These are phyloP conservation scores for Abrostola triplasia DNA, from an alignment of 2,888 invertebrate genomes.

Conservation along the genomic window DNA sequence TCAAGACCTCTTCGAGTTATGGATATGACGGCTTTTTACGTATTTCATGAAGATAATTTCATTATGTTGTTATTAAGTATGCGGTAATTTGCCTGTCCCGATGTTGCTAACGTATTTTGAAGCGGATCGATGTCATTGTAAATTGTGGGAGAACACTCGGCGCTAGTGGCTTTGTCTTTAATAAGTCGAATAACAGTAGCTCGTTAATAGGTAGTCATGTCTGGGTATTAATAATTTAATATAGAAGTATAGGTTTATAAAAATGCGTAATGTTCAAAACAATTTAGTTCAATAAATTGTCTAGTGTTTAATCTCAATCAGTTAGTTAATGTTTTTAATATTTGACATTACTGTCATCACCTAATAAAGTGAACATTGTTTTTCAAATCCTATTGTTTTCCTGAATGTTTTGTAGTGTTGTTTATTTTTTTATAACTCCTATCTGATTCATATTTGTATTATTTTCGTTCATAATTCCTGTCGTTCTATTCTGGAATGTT, in stretches of 20 bases:
- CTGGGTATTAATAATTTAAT: neutral
- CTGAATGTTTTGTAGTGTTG: constrained; percentile 4
- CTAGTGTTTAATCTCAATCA: constrained; percentile 13
- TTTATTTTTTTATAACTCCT: too few species aligned
- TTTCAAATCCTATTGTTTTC: neutral
- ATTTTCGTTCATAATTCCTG: too few species aligned
- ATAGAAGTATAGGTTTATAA: neutral
- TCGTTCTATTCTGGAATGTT: too few species aligned
- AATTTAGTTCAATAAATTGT: constrained; percentile 26
- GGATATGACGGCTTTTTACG: constrained; percentile 76
- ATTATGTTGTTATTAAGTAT: constrained; percentile 58
- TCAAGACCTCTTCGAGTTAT: constrained; percentile 67
- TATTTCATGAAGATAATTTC: constrained; percentile 71
- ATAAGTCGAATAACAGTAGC: constrained; percentile 23
- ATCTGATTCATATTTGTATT: too few species aligned
- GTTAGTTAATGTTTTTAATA: constrained; percentile 11
- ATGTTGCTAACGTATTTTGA: constrained; percentile 41
- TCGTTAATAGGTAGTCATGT: too few species aligned
- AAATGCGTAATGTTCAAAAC: constrained; percentile 4
- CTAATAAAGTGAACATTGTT: neutral
- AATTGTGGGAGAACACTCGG: constrained; percentile 43
- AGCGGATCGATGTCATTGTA: constrained; percentile 42
- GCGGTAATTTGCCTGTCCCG: constrained; percentile 54
- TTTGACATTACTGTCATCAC: constrained; percentile 23
- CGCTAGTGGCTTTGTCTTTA: constrained; percentile 14